Evolutionary conservation across 2,888 invertebrate genomes (phyloP).

Genomic region (Cetonia aurata): DNA sequence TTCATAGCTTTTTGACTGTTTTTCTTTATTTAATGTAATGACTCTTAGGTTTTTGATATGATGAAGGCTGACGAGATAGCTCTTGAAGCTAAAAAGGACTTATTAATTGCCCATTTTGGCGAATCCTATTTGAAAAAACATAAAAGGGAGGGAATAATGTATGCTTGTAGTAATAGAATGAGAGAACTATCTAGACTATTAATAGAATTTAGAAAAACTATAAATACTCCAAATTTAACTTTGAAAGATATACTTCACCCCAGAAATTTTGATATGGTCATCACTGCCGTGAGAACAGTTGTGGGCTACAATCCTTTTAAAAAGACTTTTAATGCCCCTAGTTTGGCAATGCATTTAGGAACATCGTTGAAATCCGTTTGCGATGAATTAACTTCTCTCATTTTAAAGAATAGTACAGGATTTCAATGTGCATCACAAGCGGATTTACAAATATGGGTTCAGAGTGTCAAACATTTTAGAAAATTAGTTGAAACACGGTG

Average conservation of each 20-base stretch:
- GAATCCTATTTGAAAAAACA: constrained; percentile 52
- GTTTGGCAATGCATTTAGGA: constrained; percentile 53
- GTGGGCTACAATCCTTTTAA: constrained; percentile 50
- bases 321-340: constrained; percentile 53
- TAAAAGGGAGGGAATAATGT: constrained; percentile 49
- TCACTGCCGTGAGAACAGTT: constrained; percentile 50
- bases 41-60: constrained; percentile 49
- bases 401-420: constrained; percentile 50
- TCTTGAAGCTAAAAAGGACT: constrained; percentile 51
- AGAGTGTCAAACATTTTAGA: constrained; percentile 43
- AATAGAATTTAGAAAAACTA: constrained; percentile 44
- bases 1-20: background rate
- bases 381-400: constrained; percentile 50
- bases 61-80: constrained; percentile 51
- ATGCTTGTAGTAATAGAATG: constrained; percentile 50
- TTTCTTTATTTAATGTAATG: background rate
- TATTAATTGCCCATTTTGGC: constrained; percentile 50
- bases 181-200: constrained; percentile 50
- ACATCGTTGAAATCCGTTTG: constrained; percentile 51
- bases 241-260: constrained; percentile 50
- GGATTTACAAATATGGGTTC: constrained; percentile 22
- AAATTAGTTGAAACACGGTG: constrained; percentile 48
- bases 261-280: constrained; percentile 51
- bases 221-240: constrained; percentile 5
- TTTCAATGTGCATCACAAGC: constrained; percentile 48